Evolutionary conservation across 2,797 vertebrate genomes (phyloP).

Genomic region (Odontamblyopus lacepedii): DNA sequence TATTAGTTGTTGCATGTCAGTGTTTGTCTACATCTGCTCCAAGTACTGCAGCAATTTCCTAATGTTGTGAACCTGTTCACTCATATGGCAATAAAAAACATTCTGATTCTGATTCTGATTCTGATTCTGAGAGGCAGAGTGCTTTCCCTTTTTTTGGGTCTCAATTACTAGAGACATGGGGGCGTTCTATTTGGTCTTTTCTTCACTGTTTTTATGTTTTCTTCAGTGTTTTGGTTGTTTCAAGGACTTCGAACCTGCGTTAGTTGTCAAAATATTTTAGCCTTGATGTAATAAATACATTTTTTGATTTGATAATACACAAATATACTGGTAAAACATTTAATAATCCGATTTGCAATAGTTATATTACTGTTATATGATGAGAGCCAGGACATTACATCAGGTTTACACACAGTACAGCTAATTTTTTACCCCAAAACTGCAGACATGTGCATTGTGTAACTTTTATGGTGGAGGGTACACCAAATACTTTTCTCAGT

Average conservation of each 20-base stretch:
- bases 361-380: background rate
- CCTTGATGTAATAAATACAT: background rate
- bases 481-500: no score
- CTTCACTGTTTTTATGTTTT: constrained; percentile 22
- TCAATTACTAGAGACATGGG: constrained; percentile 37
- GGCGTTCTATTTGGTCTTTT: constrained; percentile 22
- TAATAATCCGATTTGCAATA: background rate
- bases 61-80: no score
- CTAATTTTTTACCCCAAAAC: background rate
- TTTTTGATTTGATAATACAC: background rate
- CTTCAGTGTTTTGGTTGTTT: constrained; percentile 38
- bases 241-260: constrained; percentile 2
- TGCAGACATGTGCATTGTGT: background rate
- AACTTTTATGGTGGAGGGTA: no score
- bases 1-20: no score
- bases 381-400: background rate
- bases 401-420: no score
- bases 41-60: no score
- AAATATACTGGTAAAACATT: background rate
- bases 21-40: no score
- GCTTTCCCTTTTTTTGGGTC: constrained; percentile 42
- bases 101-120: no score
- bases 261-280: constrained; percentile 16
- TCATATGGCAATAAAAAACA: no score
- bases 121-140: constrained; percentile 4